A percentile compares a stretch with the other conserved stretches of the same genome.
phyloP scores from a whole-genome alignment of 2,797 vertebrate genomes.

The Cynodonichthys magdalenae region DNA sequence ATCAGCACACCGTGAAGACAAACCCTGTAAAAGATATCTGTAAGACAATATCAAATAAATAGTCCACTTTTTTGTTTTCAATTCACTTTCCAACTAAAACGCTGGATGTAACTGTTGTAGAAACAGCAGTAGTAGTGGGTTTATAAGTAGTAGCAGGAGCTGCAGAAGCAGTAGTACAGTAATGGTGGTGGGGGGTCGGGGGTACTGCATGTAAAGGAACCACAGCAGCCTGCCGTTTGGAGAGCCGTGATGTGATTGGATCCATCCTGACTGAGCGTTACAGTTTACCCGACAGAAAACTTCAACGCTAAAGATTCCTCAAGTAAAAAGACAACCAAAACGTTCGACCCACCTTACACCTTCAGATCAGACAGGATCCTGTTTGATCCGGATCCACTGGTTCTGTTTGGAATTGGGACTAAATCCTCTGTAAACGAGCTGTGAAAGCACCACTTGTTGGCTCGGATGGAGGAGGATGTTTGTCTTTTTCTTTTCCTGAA shows the following conservation, averaged over 20 bases:
- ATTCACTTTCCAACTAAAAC: constrained; percentile 85
- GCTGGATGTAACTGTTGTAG: constrained; percentile 76
- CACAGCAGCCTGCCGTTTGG: constrained; percentile 48
- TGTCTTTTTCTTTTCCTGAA: constrained; percentile 54
- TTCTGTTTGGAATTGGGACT: constrained; percentile 37
- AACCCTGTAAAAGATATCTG: constrained; percentile 65
- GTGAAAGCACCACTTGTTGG: constrained; percentile 66
- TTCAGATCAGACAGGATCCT: too few species aligned
- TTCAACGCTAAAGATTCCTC: constrained; percentile 56
- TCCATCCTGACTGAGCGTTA: constrained; percentile 38
- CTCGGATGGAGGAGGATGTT: constrained; percentile 30
- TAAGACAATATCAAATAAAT: constrained; percentile 81
- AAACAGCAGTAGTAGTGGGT: constrained; percentile 82
- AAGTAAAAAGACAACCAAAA: constrained; percentile 57
- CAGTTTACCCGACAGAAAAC: constrained; percentile 34
- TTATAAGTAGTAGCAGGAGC: constrained; percentile 77
- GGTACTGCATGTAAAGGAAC: neutral
- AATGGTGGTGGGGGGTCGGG: constrained; percentile 58
- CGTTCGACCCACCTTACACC: constrained; percentile 50
- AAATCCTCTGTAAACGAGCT: constrained; percentile 70
- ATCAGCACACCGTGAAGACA: constrained; percentile 62
- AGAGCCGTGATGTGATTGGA: constrained; percentile 46
- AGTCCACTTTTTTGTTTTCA: constrained; percentile 73
- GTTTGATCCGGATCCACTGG: neutral
- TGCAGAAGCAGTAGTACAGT: constrained; percentile 83